Evolutionary conservation across 2,797 vertebrate genomes (phyloP).

Genomic region (Poecilia picta): DNA sequence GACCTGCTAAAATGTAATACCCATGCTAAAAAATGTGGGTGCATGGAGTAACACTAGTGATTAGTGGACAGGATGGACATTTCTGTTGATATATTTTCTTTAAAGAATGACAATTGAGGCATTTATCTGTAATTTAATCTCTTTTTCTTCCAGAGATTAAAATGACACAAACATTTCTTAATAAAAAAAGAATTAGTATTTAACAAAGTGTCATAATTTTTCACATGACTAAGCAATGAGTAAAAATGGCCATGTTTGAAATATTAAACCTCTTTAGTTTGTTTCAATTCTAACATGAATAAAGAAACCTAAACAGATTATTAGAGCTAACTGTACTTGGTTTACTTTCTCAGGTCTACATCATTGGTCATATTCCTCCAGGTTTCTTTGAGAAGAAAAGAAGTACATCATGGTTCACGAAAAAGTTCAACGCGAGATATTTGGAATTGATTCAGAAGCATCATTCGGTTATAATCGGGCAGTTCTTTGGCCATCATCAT

Average conservation of each 20-base stretch:
- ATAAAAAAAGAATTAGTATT: neutral
- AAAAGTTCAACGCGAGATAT: constrained; percentile 86
- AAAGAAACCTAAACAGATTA: neutral
- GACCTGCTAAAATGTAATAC: neutral
- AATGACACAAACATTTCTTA: neutral
- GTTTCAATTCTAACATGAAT: neutral
- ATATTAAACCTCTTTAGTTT: neutral
- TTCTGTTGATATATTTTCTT: neutral
- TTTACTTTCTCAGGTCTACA: constrained; percentile 86
- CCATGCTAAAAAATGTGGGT: neutral
- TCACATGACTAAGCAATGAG: neutral
- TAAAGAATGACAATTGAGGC: neutral
- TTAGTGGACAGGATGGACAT: neutral
- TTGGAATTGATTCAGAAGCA: constrained; percentile 84
- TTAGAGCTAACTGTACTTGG: neutral
- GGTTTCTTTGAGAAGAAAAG: constrained; percentile 96
- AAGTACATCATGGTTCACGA: constrained; percentile 86
- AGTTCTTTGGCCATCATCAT: constrained; percentile 98
- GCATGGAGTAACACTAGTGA: neutral
- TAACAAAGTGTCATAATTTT: neutral
- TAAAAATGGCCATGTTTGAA: neutral
- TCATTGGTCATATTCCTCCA: constrained; percentile 91
- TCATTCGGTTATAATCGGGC: constrained; percentile 85
- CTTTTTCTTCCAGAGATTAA: neutral
- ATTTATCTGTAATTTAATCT: neutral